Conservation (phyloP, 2,797 vertebrate species). For the Hybognathus amarus region DNA sequence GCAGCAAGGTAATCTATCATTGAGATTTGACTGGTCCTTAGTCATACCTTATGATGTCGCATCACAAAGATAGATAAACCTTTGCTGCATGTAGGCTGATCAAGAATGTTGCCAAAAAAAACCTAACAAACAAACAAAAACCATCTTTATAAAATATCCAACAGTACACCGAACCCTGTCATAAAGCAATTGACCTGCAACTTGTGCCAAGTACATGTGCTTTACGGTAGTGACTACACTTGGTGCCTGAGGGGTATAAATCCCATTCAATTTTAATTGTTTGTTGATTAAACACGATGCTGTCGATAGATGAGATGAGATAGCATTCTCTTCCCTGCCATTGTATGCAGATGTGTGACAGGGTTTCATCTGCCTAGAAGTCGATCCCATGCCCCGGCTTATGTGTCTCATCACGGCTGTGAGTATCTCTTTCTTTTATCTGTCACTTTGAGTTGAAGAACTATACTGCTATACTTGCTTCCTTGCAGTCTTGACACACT, state of each 20-base stretch:
- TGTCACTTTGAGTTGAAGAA: constrained; percentile 44
- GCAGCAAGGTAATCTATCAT: too few species aligned
- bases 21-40: too few species aligned
- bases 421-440: constrained; percentile 50
- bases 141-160: constrained; percentile 19
- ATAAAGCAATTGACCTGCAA: constrained; percentile 26
- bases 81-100: constrained; percentile 47
- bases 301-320: constrained; percentile 38
- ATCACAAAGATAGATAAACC: constrained; percentile 34
- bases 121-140: too few species aligned
- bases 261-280: constrained; percentile 52
- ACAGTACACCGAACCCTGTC: constrained; percentile 10
- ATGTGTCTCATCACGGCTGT: constrained; percentile 48
- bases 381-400: constrained; percentile 51
- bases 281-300: constrained; percentile 52
- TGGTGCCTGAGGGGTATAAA: constrained; percentile 23
- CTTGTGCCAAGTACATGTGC: constrained; percentile 11
- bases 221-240: constrained; percentile 18
- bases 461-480: constrained; percentile 29
- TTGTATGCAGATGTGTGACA: constrained; percentile 56
- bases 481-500: constrained; percentile 17
- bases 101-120: constrained; percentile 47
- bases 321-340: constrained; percentile 43
- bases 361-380: constrained; percentile 58
- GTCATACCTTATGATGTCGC: too few species aligned